Conservation (phyloP, 2,113 vertebrate genomes). For the Otocyon megalotis region DNA sequence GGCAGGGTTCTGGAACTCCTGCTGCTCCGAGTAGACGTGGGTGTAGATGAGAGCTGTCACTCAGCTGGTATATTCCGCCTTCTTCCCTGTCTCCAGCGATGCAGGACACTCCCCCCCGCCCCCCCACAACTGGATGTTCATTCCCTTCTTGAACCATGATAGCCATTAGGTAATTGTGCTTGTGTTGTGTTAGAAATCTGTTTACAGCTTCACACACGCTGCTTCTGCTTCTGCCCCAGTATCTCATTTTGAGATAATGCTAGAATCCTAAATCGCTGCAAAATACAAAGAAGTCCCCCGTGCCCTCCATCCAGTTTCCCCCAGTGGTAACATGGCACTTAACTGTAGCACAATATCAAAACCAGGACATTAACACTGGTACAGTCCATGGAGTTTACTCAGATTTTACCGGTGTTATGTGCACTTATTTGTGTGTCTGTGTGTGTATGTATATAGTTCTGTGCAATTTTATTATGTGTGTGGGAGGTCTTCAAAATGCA, state of each 20-base stretch:
- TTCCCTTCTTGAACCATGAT: not conserved
- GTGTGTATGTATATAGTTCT: not conserved
- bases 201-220: accelerated
- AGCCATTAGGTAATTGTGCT: not conserved
- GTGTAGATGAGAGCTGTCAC: not conserved
- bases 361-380: not conserved
- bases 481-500: not conserved
- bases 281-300: not conserved
- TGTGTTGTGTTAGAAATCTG: not conserved
- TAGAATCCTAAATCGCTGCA: not conserved
- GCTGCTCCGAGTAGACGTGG: not conserved
- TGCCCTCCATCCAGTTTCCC: not conserved
- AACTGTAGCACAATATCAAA: accelerated
- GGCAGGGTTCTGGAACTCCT: not conserved
- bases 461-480: not conserved
- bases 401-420: not conserved
- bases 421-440: not conserved
- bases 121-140: accelerated
- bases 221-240: not conserved
- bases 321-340: accelerated
- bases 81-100: not conserved
- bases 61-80: accelerated
- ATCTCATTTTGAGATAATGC: not conserved
- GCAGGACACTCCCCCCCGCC: accelerated
- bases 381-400: not conserved